These are phyloP conservation scores for Lasioglossum albipes DNA, from an alignment of 1,140 invertebrate species.

Conservation along the genomic window DNA sequence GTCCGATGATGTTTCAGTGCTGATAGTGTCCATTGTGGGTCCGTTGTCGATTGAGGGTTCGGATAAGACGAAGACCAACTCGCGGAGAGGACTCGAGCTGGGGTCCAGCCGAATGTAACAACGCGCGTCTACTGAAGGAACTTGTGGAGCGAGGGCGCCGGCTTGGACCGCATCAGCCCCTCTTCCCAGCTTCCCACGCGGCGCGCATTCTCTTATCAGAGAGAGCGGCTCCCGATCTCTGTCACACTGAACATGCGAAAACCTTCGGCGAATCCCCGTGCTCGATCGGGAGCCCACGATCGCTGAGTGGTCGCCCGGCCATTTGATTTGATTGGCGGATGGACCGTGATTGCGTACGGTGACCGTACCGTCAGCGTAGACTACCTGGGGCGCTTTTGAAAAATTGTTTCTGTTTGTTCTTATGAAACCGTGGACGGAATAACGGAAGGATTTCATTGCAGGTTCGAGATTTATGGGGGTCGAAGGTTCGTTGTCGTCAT, in stretches of 20 bases:
- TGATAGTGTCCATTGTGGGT: no score
- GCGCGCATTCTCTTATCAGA: conserved; percentile 67
- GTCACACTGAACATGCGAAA: not conserved
- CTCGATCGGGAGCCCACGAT: not conserved
- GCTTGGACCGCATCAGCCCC: conserved; percentile 63
- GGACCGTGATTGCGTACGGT: no score
- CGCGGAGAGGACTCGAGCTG: conserved; percentile 39
- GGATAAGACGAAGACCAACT: not conserved
- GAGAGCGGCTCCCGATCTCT: conserved; percentile 5
- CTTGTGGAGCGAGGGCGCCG: conserved; percentile 65
- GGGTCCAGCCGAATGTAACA: conserved; percentile 68
- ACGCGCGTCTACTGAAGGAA: conserved; percentile 73
- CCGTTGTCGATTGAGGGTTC: not conserved
- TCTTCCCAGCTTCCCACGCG: conserved; percentile 59
- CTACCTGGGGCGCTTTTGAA: no score
- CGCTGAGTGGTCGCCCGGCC: not conserved
- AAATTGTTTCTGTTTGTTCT: no score
- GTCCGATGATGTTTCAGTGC: no score
- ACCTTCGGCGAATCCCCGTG: not conserved
- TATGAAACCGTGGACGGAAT: no score
- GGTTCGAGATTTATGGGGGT: no score
- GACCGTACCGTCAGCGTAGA: no score
- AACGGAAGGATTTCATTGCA: no score
- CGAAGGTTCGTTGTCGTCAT: no score
- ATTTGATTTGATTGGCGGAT: not conserved